Conservation (phyloP, 2,113 vertebrate genomes). For the Chaenogobius annularis region DNA sequence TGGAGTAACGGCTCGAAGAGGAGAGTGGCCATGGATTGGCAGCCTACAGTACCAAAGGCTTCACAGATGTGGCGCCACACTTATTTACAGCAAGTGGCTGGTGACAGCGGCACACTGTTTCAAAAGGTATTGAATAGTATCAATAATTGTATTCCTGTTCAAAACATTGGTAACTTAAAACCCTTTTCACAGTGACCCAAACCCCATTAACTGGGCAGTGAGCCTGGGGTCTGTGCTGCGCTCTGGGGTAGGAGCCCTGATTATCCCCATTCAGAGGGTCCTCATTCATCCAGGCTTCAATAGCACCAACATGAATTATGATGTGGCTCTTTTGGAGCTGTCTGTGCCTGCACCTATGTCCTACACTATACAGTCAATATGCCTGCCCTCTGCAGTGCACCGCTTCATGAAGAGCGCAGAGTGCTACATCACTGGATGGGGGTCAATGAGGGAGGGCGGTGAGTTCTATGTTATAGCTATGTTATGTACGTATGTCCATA, state of each 20-base stretch:
- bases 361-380: conserved; percentile 84
- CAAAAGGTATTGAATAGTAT: conserved; percentile 71
- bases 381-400: conserved; percentile 84
- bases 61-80: conserved; percentile 89
- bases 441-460: conserved; percentile 81
- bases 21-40: conserved; percentile 95
- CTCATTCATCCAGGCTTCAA: conserved; percentile 89
- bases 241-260: conserved; percentile 76
- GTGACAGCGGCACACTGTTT: conserved; percentile 93
- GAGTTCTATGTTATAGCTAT: conserved; percentile 19
- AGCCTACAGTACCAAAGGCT: conserved; percentile 86
- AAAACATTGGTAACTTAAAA: not conserved
- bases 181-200: conserved; percentile 34
- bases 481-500: not conserved
- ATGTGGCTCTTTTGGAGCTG: conserved; percentile 89
- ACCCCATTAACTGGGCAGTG: conserved; percentile 80
- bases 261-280: conserved; percentile 84
- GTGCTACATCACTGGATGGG: conserved; percentile 95
- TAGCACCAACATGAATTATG: conserved; percentile 86
- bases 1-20: conserved; percentile 78
- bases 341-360: conserved; percentile 73
- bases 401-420: conserved; percentile 75
- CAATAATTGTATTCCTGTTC: not conserved
- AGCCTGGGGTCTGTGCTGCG: conserved; percentile 87
- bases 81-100: conserved; percentile 89